These are phyloP conservation scores for Brachionus manjavacas DNA, from an alignment of 1,140 invertebrate genomes.

Conservation along the genomic window DNA sequence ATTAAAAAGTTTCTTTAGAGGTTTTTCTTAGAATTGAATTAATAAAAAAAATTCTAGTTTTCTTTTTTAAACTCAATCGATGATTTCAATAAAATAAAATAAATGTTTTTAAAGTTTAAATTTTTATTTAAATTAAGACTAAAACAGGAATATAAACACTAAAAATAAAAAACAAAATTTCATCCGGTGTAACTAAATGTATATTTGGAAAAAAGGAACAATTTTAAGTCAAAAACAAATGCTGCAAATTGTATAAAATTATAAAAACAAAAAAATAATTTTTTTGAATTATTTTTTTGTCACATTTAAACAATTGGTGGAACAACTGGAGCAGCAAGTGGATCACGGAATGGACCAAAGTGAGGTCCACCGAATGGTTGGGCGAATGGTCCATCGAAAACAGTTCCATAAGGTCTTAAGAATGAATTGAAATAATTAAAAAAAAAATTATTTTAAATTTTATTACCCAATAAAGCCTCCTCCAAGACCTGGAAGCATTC, in stretches of 20 bases:
- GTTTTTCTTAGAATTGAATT: no score
- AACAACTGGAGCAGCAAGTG: conserved; percentile 18
- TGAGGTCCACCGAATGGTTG: conserved; percentile 25
- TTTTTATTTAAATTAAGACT: conserved; percentile 33
- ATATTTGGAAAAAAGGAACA: neutral
- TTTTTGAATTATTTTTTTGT: neutral
- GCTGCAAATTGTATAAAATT: conserved; percentile 38
- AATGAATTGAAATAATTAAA: neutral
- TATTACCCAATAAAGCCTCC: conserved; percentile 33
- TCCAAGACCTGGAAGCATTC: conserved; percentile 1
- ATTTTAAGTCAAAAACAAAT: neutral
- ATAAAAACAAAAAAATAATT: conserved; percentile 21
- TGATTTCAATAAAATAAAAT: neutral
- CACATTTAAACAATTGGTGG: conserved; percentile 35
- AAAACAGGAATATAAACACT: conserved; percentile 29
- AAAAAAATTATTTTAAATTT: neutral
- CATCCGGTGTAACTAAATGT: neutral
- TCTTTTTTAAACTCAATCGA: neutral
- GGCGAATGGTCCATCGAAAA: conserved; percentile 39
- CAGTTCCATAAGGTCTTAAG: conserved; percentile 35
- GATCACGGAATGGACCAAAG: conserved; percentile 41
- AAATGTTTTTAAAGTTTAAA: neutral
- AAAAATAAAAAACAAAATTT: conserved; percentile 7
- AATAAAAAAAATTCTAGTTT: no score
- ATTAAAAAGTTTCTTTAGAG: neutral